phyloP scores from a whole-genome alignment of 2,888 invertebrate species.

The Drosophila heteroneura region DNA sequence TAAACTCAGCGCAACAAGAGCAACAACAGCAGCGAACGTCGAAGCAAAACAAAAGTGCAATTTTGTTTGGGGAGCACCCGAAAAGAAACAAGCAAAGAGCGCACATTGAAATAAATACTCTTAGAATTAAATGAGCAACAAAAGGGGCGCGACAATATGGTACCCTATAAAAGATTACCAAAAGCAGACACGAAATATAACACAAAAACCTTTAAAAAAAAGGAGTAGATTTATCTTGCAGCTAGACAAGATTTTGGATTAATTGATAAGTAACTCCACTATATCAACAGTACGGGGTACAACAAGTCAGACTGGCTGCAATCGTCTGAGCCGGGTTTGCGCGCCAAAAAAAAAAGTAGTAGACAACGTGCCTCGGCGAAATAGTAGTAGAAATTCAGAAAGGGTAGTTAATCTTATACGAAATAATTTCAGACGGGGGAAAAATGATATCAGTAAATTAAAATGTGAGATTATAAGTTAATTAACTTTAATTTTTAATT shows the following conservation, averaged over 20 bases:
- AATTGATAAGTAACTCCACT: background rate
- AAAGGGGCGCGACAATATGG: slow-evolving; percentile 5
- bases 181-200: background rate
- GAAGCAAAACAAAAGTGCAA: slow-evolving; percentile 83
- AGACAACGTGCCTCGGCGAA: slow-evolving; percentile 14
- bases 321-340: slow-evolving; percentile 17
- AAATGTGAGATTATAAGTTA: background rate
- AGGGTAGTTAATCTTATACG: slow-evolving; percentile 17
- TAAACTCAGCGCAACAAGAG: slow-evolving; percentile 43
- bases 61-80: slow-evolving; percentile 39
- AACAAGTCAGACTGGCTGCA: background rate
- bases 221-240: background rate
- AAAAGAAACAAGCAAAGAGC: slow-evolving; percentile 40
- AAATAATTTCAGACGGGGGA: too few relatives aligned
- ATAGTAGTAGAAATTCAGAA: slow-evolving; percentile 42
- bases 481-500: background rate
- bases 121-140: slow-evolving; percentile 15
- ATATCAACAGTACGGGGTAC: background rate
- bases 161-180: slow-evolving; percentile 15
- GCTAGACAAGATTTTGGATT: background rate
- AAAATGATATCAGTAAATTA: background rate
- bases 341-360: slow-evolving; percentile 47
- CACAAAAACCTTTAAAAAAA: background rate
- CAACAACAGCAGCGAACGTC: slow-evolving; percentile 66
- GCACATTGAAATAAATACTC: slow-evolving; percentile 38